Percentiles rank a stretch among this genome's conserved stretches.
Conservation (phyloP, 2,888 invertebrate species). For the Habroteleia sp. region DNA sequence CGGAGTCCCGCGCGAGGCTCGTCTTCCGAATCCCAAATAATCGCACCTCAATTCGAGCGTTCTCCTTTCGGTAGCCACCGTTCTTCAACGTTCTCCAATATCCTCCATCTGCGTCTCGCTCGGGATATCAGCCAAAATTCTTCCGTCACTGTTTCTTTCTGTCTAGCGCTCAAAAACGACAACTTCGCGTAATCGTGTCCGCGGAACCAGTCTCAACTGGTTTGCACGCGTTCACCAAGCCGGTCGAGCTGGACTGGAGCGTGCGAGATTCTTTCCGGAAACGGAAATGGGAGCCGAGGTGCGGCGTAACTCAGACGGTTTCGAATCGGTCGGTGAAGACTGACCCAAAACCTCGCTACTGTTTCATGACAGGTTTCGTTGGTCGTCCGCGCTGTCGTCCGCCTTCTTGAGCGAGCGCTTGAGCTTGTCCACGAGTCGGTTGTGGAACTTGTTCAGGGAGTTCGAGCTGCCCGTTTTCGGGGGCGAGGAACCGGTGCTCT, state of each 20-base stretch:
- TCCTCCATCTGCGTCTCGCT: slow-evolving; percentile 20
- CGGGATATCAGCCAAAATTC: no score
- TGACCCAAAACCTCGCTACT: slow-evolving; percentile 78
- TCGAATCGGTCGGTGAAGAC: slow-evolving; percentile 76
- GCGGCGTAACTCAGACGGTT: slow-evolving; percentile 79
- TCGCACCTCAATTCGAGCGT: neutral
- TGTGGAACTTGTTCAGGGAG: slow-evolving; percentile 90
- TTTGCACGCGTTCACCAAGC: slow-evolving; percentile 40
- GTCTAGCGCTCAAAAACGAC: neutral
- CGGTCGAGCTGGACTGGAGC: slow-evolving; percentile 74
- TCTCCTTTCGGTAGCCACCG: neutral
- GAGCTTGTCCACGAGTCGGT: slow-evolving; percentile 89
- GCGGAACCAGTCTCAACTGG: slow-evolving; percentile 4
- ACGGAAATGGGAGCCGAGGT: slow-evolving; percentile 75
- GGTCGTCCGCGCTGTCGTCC: slow-evolving; percentile 82
- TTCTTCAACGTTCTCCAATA: slow-evolving; percentile 1
- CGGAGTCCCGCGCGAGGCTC: slow-evolving; percentile 21
- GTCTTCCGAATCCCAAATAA: slow-evolving; percentile 1
- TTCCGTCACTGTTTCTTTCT: slow-evolving; percentile 42
- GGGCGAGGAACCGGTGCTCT: slow-evolving; percentile 86
- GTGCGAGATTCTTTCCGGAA: slow-evolving; percentile 51
- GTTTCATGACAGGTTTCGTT: slow-evolving; percentile 80
- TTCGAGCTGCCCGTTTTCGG: slow-evolving; percentile 83
- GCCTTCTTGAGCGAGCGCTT: slow-evolving; percentile 86
- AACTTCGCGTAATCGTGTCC: neutral